phyloP scores from a whole-genome alignment of 2,797 vertebrate genomes.

The Thunnus albacares region DNA sequence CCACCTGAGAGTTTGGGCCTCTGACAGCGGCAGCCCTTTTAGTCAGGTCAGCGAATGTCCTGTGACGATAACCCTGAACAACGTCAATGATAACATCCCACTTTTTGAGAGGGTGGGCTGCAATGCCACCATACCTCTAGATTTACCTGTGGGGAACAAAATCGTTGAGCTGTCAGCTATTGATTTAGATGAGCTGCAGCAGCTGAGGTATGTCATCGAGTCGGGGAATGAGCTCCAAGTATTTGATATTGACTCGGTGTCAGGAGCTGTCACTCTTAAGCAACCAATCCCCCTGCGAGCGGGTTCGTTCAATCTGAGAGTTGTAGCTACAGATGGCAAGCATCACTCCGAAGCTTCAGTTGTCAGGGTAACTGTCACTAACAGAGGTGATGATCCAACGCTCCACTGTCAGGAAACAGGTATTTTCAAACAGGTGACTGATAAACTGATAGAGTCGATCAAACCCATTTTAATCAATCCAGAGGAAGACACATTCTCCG shows the following conservation, averaged over 20 bases:
- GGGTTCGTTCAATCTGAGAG: conserved; percentile 86
- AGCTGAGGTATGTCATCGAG: conserved; percentile 89
- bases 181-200: conserved; percentile 94
- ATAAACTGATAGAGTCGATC: conserved; percentile 92
- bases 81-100: conserved; percentile 94
- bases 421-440: conserved; percentile 89
- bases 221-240: conserved; percentile 92
- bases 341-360: conserved; percentile 89
- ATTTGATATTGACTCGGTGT: conserved; percentile 90
- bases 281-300: conserved; percentile 83
- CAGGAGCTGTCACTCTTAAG: conserved; percentile 88
- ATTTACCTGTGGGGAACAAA: conserved; percentile 84
- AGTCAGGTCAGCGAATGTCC: conserved; percentile 91
- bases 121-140: conserved; percentile 88
- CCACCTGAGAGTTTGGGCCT: conserved; percentile 92
- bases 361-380: conserved; percentile 89
- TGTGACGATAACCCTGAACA: conserved; percentile 92
- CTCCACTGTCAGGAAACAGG: conserved; percentile 92
- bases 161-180: conserved; percentile 91
- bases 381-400: conserved; percentile 79
- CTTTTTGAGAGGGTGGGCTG: conserved; percentile 94
- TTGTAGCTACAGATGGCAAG: conserved; percentile 92
- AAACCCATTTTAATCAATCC: conserved; percentile 84
- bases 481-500: conserved; percentile 90
- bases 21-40: conserved; percentile 94